These are phyloP conservation scores for Lamprotornis superbus DNA, from an alignment of 2,113 vertebrate genomes.

Conservation along the genomic window DNA sequence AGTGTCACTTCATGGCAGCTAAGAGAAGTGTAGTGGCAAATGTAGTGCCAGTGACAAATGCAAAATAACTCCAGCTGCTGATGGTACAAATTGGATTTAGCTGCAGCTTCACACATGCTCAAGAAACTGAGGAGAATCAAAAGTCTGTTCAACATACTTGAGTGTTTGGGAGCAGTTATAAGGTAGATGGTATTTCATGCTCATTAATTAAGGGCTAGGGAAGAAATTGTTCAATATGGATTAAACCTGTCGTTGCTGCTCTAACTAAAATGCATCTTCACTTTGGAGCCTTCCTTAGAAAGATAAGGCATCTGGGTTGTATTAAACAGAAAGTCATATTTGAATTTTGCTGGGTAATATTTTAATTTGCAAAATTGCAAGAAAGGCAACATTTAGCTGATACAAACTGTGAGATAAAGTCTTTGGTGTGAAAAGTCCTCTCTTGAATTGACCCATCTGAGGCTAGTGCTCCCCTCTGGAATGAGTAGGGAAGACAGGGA, in stretches of 20 bases:
- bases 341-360: not conserved
- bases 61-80: not conserved
- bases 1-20: not conserved
- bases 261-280: not conserved
- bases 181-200: not conserved
- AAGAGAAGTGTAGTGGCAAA: not conserved
- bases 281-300: not conserved
- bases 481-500: rapidly evolving
- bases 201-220: not conserved
- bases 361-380: not conserved
- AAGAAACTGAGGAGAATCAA: not conserved
- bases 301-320: not conserved
- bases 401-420: not conserved
- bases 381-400: not conserved
- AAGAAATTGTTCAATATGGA: not conserved
- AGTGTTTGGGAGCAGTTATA: not conserved
- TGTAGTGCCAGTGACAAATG: not conserved
- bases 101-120: not conserved
- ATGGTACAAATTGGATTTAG: not conserved
- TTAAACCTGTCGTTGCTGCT: not conserved
- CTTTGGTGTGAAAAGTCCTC: not conserved
- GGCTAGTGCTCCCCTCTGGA: not conserved
- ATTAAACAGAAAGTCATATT: not conserved
- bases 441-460: not conserved
- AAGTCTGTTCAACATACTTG: not conserved